Evolutionary conservation across 1,140 invertebrate genomes (phyloP), one percentile per base, ranked within the genome.

Genomic region (Heliconius eleuchia): DNA sequence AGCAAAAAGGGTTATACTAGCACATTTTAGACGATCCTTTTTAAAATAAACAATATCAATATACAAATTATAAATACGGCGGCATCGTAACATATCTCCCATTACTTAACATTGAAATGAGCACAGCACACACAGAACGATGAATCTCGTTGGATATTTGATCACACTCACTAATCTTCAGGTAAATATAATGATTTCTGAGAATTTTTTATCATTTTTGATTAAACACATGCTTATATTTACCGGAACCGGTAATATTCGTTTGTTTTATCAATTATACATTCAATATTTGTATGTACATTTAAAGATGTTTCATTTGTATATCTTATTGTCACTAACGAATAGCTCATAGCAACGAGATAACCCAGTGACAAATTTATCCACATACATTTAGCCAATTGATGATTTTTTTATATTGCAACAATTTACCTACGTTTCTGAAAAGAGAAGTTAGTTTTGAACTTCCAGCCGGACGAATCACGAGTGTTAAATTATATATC

Each of bases 121-220:
- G 27, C 23, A 66, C 23, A 66, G 60, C 4, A 74, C 52, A 72
- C 19, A 72, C 30, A 37, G 34, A 23, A 75, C 66, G 34, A 66
- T 42, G 74, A 66, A 66, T 66, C 8, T 76, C 55, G n/a, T n/a
- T 23, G 57, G 74, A 73, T 77, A 77, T 78, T 74, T 78, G 52
- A 73, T 78, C 71, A 50, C 70, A 23, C 70, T 77, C 34, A 27
- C 34, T 50, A 76, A 76, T 76, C 74, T 39, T 2, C 30, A 66
- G 55, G 39, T 42, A 57, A 73, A 78, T 66, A 73, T 46, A 73
- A 57, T 78, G 34, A 78, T 73, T 78, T 78, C 52, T 73, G 71
- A 50, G 46, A 77, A 70, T 70, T 70, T 37, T 76, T 70, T 76
- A 70, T 76, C 27, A 71, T 23, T 19, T 71, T 46, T 50, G 60